Percentiles rank a stretch among this genome's conserved stretches.
phyloP scores from a whole-genome alignment of 30 jellyfish, hydroid and myxozoan genomes.

The Chrysaora quinquecirrha region DNA sequence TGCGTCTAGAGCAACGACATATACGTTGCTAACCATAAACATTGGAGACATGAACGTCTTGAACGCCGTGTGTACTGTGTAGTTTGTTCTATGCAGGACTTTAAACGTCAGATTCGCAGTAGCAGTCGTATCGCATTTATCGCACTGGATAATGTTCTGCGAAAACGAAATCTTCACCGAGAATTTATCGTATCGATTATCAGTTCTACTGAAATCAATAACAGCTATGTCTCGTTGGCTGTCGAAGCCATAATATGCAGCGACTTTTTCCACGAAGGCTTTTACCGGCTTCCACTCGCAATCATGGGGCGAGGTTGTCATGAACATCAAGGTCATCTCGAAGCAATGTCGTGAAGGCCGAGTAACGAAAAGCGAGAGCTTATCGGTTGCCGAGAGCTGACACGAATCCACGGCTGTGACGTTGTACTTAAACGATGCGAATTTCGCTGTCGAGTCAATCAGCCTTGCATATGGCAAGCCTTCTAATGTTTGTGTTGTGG shows the following conservation, averaged over 20 bases:
- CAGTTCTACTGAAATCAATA: slow-evolving; percentile 30
- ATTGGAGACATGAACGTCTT: slow-evolving; percentile 36
- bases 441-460: background rate
- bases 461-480: slow-evolving; percentile 49
- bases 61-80: slow-evolving; percentile 30
- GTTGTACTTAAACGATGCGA: background rate
- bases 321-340: slow-evolving; percentile 43
- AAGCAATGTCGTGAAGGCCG: slow-evolving; percentile 60
- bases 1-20: slow-evolving; percentile 40
- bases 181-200: background rate
- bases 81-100: slow-evolving; percentile 34
- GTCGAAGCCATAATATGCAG: slow-evolving; percentile 45
- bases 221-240: slow-evolving; percentile 26
- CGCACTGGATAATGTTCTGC: slow-evolving; percentile 47
- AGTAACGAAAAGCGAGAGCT: slow-evolving; percentile 19
- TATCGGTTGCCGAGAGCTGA: slow-evolving; percentile 27
- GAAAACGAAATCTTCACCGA: slow-evolving; percentile 41
- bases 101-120: slow-evolving; percentile 45
- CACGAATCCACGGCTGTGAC: slow-evolving; percentile 47
- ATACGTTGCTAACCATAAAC: slow-evolving; percentile 24
- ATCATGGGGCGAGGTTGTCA: background rate
- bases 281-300: slow-evolving; percentile 60
- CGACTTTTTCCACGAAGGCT: slow-evolving; percentile 29
- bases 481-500: slow-evolving; percentile 28
- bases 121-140: slow-evolving; percentile 39